Percentiles rank a stretch among this genome's conserved stretches.
These are phyloP conservation scores for Meloidogyne chitwoodi DNA, from an alignment of 1,140 invertebrate species.

Conservation along the genomic window DNA sequence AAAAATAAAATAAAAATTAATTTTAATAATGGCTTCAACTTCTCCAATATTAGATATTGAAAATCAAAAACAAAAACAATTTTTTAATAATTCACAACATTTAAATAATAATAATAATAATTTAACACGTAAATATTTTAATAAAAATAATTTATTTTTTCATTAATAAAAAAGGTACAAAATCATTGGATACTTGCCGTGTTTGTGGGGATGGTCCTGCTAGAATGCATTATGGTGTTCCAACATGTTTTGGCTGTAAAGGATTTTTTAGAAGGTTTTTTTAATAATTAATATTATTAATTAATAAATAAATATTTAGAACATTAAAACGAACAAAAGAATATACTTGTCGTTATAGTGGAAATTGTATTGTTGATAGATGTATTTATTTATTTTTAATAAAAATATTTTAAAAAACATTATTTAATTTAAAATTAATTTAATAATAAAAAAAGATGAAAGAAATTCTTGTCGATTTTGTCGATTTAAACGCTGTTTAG, in stretches of 20 bases:
- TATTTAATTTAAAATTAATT: neutral
- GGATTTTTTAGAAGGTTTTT: constrained; percentile 34
- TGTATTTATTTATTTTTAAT: constrained; percentile 35
- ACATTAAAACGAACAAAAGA: constrained; percentile 56
- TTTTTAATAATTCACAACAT: neutral
- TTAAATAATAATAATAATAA: neutral
- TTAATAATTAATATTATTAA: neutral
- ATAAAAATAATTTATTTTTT: neutral
- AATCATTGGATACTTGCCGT: constrained; percentile 50
- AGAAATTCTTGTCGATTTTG: constrained; percentile 57
- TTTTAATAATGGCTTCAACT: neutral
- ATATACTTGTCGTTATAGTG: constrained; percentile 56
- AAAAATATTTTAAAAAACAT: no score
- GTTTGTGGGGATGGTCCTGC: constrained; percentile 58
- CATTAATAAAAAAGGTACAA: constrained; percentile 35
- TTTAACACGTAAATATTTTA: neutral
- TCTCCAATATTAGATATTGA: neutral
- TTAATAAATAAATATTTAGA: constrained; percentile 28
- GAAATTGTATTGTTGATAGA: constrained; percentile 56
- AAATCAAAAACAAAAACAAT: neutral
- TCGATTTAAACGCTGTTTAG: constrained; percentile 59
- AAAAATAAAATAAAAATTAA: neutral
- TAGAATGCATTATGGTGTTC: constrained; percentile 57
- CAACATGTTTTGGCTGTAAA: constrained; percentile 47
- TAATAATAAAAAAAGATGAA: constrained; percentile 37